phyloP scores from a whole-genome alignment of 2,797 vertebrate species.

The Jordanella pulchra region DNA sequence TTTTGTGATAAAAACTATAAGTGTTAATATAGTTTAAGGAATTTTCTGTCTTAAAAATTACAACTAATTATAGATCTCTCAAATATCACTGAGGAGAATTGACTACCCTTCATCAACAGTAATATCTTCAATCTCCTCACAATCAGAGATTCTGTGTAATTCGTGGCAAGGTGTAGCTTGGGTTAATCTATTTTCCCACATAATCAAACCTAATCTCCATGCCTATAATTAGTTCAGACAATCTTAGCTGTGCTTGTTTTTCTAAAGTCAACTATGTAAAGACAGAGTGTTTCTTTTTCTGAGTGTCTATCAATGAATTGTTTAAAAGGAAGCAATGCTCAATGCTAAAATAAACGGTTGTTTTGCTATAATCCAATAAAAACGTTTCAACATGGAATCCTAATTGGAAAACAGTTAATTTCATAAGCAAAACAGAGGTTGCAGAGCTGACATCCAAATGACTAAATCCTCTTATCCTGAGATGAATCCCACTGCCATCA shows the following conservation, averaged over 20 bases:
- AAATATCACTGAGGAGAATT: neutral
- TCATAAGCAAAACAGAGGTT: neutral
- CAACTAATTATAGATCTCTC: neutral
- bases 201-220: neutral
- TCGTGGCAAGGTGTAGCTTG: neutral
- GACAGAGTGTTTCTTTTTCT: neutral
- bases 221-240: neutral
- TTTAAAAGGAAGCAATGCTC: neutral
- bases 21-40: neutral
- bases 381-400: neutral
- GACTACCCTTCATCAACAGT: neutral
- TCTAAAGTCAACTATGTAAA: neutral
- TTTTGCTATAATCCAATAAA: neutral
- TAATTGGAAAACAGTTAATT: neutral
- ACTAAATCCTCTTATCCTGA: neutral
- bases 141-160: neutral
- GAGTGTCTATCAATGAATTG: neutral
- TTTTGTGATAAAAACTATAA: neutral
- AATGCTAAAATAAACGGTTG: neutral
- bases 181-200: neutral
- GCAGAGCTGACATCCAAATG: constrained; percentile 4
- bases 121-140: neutral
- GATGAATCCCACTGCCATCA: neutral
- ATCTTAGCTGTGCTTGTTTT: neutral
- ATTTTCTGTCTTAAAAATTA: neutral